Evolutionary conservation across 1,140 invertebrate genomes (phyloP).

Genomic region (Diachasmimorpha longicaudata): DNA sequence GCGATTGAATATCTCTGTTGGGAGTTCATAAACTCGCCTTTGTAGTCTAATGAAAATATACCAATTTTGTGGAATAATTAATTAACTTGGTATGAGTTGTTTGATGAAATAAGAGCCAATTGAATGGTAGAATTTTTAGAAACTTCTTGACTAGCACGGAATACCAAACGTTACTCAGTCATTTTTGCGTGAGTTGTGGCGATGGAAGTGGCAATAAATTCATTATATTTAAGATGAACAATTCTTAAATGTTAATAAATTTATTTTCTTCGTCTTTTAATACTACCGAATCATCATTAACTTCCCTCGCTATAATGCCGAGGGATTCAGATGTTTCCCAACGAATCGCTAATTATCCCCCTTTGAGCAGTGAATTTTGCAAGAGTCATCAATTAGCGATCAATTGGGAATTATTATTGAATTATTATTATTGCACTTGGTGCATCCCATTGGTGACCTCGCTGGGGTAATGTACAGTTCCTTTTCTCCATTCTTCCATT

Average conservation of each 20-base stretch:
- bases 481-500: not conserved
- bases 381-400: not conserved
- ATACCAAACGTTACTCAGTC: too few relatives aligned
- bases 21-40: too few relatives aligned
- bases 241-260: too few relatives aligned
- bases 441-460: not conserved
- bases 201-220: too few relatives aligned
- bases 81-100: too few relatives aligned
- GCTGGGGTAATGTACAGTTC: not conserved
- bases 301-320: not conserved
- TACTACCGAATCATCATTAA: not conserved
- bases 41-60: too few relatives aligned
- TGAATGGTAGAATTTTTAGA: too few relatives aligned
- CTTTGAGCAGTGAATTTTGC: not conserved
- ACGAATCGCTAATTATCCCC: not conserved
- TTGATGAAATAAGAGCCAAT: too few relatives aligned
- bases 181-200: too few relatives aligned
- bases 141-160: too few relatives aligned
- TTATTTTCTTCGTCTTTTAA: not conserved
- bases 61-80: too few relatives aligned
- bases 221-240: too few relatives aligned
- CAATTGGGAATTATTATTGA: not conserved
- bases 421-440: not conserved
- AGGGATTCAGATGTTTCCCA: not conserved
- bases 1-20: not conserved